A percentile compares a stretch with the other conserved stretches of the same genome.
Evolutionary conservation across 1,140 invertebrate species (phyloP).

Genomic region (Microplitis mediator): DNA sequence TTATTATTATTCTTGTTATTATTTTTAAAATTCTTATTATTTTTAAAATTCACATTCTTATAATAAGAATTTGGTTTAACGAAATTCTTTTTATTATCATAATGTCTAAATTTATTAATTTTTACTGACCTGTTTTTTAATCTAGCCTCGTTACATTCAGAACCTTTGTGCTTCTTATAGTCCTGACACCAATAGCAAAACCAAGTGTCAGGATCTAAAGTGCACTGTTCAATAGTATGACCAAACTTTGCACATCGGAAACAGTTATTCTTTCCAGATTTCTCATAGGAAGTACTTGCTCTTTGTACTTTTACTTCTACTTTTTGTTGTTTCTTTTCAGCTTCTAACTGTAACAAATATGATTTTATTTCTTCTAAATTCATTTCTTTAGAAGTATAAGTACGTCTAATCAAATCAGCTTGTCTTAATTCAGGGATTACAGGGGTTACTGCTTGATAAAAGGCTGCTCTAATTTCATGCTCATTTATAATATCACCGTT

Average conservation of each 20-base stretch:
- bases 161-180: not conserved
- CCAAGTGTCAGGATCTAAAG: not conserved
- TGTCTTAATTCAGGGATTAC: conserved; percentile 31
- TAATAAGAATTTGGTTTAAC: too few species aligned
- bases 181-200: conserved; percentile 20
- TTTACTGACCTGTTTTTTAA: too few species aligned
- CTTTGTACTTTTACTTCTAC: not conserved
- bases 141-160: too few species aligned
- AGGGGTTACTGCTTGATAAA: conserved; percentile 33
- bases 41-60: too few species aligned
- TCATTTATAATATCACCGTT: conserved; percentile 24
- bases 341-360: conserved; percentile 26
- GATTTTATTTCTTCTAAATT: conserved; percentile 30
- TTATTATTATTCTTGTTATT: too few species aligned
- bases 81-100: too few species aligned
- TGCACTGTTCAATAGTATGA: not conserved
- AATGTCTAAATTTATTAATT: too few species aligned
- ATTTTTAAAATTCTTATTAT: too few species aligned
- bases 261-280: not conserved
- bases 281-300: not conserved
- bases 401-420: conserved; percentile 11
- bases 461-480: conserved; percentile 32
- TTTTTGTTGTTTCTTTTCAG: conserved; percentile 21
- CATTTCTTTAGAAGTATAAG: conserved; percentile 21
- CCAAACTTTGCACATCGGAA: conserved; percentile 18